These are phyloP conservation scores for Scrobipalpa costella DNA, from an alignment of 2,888 invertebrate species.

Conservation along the genomic window DNA sequence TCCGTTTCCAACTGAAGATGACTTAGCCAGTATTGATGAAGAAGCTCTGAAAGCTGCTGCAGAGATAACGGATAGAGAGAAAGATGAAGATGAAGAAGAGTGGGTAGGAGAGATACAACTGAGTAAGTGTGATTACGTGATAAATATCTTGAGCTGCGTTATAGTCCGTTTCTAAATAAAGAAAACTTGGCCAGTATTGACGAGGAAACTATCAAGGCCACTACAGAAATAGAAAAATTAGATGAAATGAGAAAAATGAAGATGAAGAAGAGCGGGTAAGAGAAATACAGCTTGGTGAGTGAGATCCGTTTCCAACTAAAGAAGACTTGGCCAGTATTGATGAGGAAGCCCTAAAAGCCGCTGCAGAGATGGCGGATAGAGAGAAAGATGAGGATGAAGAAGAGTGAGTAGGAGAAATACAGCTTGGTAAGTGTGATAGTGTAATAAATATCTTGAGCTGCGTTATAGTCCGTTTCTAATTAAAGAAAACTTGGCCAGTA, in stretches of 20 bases:
- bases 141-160: too few species aligned
- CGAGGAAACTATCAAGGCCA: slow-evolving; percentile 80
- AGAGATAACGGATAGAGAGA: slow-evolving; percentile 77
- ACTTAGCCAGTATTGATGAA: slow-evolving; percentile 73
- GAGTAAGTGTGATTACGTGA: slow-evolving; percentile 63
- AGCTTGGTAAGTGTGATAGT: slow-evolving; percentile 40
- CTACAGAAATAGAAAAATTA: slow-evolving; percentile 74
- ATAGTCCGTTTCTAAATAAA: too few species aligned
- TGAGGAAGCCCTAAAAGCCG: slow-evolving; percentile 80
- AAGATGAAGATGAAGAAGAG: slow-evolving; percentile 69
- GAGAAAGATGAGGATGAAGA: slow-evolving; percentile 74
- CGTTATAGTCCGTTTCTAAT: too few species aligned
- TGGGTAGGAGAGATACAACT: slow-evolving; percentile 82
- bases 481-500: too few species aligned
- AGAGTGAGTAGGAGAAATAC: slow-evolving; percentile 78
- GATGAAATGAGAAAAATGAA: slow-evolving; percentile 72
- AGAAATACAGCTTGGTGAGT: slow-evolving; percentile 73
- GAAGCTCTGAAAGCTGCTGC: slow-evolving; percentile 80
- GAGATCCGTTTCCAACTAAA: slow-evolving; percentile 68
- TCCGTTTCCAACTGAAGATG: slow-evolving; percentile 72
- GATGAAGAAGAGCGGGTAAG: slow-evolving; percentile 71
- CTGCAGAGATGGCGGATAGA: slow-evolving; percentile 74
- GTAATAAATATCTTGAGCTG: too few species aligned
- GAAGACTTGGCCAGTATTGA: slow-evolving; percentile 75
- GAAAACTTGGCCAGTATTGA: slow-evolving; percentile 41